phyloP scores from a whole-genome alignment of 2,113 vertebrate genomes.

The Acanthisitta chloris region DNA sequence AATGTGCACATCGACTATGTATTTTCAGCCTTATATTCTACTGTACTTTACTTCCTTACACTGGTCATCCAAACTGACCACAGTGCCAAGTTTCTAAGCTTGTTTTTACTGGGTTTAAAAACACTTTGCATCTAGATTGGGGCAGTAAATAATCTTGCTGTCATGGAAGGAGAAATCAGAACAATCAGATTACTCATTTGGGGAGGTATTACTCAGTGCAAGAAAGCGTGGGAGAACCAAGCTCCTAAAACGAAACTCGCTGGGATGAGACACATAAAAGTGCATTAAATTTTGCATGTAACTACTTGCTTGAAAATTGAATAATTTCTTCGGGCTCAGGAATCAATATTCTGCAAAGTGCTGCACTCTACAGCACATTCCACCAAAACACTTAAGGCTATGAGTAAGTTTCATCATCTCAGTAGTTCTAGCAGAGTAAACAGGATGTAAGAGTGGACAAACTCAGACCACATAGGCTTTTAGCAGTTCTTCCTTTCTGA shows the following conservation, averaged over 20 bases:
- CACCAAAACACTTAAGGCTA: neutral
- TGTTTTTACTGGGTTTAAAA: neutral
- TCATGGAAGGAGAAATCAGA: conserved; percentile 26
- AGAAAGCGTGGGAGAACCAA: conserved; percentile 21
- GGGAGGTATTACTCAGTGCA: conserved; percentile 20
- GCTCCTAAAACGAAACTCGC: neutral
- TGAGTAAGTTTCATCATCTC: neutral
- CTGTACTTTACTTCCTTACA: neutral
- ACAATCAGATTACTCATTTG: conserved; percentile 42
- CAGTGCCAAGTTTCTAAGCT: neutral
- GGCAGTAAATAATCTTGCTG: conserved; percentile 4
- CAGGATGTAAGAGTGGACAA: conserved; percentile 39
- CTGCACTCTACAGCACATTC: neutral
- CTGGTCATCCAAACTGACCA: neutral
- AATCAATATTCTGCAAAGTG: neutral
- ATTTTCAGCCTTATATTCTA: neutral
- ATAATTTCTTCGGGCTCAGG: neutral
- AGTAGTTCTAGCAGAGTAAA: conserved; percentile 17
- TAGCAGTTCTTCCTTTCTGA: neutral
- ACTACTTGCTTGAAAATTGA: neutral
- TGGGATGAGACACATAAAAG: neutral
- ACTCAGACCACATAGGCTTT: neutral
- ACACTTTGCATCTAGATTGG: neutral
- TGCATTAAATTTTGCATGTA: neutral
- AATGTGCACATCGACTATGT: neutral